Evolutionary conservation across 2,888 invertebrate species (phyloP), one percentile per base, ranked within the genome.

Genomic region (Drosophila stalkeri): DNA sequence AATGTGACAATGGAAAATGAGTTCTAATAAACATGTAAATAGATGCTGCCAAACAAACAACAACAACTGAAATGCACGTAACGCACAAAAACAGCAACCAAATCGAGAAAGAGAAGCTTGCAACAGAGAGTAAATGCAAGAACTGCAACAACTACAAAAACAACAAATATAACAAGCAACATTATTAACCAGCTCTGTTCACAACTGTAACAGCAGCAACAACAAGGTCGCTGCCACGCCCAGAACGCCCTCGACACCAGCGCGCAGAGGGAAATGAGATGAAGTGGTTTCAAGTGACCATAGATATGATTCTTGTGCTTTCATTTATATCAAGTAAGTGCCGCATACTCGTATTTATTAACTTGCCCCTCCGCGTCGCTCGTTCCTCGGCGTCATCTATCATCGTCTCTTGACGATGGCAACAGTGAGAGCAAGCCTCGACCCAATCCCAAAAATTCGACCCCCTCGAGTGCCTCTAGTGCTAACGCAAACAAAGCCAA

Each of bases 241-340:
- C 69, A 78, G 54, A 72, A 76, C 81, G 73, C 72, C 43, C 43
- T 54, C 67, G 59, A 51, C 54, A 78, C 80, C 84, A 87, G 88
- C 90, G 90, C 88, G 86, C 91, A 92, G 87, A 92, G 93, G 92
- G 93, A 93, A 92, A 93, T 93, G 93, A 93, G 92, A 93, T 93
- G 93, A 93, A 93, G 93, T 93, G 93, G 93, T 93, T 93, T 92
- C 93, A 93, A 92, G 93, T 92, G 91, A 92, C 92, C 92, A 92
- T 93, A 92, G 93, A 93, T 91, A 92, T 92, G 92, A 93, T 93
- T 91, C 92, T 93, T 91, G 93, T 93, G 93, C 93, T 93, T 92
- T 93, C 92, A 92, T 91, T 92, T 91, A 92, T 92, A 92, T 92
- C 92, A 91, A 92, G 93, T 93, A 91, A 93, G 93, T 92, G 77